Percentiles rank a stretch among this genome's conserved stretches.
Conservation (phyloP, 2,797 vertebrate genomes). For the Heteromormyrus szaboi region DNA sequence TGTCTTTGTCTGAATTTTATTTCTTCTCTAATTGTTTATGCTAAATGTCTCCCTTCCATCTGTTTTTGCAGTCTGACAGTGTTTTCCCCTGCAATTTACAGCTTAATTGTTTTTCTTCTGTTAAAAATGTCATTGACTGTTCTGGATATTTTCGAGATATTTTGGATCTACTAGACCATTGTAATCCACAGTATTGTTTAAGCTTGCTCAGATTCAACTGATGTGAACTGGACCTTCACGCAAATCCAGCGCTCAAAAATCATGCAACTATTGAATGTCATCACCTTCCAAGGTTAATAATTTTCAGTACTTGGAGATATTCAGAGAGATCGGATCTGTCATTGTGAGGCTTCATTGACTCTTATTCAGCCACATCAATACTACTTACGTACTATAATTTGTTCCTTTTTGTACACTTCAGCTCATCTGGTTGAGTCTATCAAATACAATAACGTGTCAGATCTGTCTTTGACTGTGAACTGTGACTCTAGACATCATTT, state of each 20-base stretch:
- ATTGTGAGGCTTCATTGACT: not conserved
- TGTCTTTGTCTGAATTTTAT: not conserved
- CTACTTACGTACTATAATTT: not conserved
- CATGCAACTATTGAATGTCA: not conserved
- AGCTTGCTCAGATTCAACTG: not conserved
- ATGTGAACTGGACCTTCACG: not conserved
- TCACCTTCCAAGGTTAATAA: not conserved
- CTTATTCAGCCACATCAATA: not conserved
- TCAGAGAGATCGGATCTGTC: not conserved
- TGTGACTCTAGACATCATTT: conserved; percentile 4
- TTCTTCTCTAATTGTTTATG: not conserved
- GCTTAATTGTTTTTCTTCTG: conserved; percentile 3
- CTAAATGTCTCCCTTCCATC: conserved; percentile 1
- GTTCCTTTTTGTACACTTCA: not conserved
- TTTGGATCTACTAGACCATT: not conserved
- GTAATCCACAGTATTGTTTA: not conserved
- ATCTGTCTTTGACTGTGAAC: conserved; percentile 10
- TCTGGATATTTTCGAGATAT: conserved; percentile 4
- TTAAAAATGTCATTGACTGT: conserved; percentile 5
- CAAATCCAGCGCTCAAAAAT: not conserved
- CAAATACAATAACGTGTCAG: not conserved
- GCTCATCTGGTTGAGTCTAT: not conserved
- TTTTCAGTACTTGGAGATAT: not conserved
- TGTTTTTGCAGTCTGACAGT: not conserved
- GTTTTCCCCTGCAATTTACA: not conserved